Evolutionary conservation across 2,797 vertebrate species (phyloP), one percentile per base, ranked within the genome.

Genomic region (Vireo griseus): DNA sequence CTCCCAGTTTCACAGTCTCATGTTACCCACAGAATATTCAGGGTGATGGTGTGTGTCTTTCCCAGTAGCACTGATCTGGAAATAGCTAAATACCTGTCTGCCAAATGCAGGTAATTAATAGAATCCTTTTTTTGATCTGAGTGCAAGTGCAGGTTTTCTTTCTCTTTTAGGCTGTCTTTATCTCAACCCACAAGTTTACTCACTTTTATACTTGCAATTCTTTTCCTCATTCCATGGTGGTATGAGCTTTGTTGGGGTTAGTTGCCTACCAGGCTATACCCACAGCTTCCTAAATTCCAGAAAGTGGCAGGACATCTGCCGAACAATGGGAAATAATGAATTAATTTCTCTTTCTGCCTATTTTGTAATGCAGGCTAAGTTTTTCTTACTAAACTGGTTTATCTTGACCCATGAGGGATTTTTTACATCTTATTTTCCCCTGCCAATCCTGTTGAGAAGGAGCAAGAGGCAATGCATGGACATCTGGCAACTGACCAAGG

Each of bases 391-490:
- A n/a, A 54, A 54, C 3, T 72, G 3, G 2, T 65, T 78, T 62
- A 17, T 51, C 19, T 39, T 12, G 3, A 77, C 10, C 19, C 12
- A 7, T 28, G 13, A 58, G 16, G 21, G 21, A 2, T 21, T 35
- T 83, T 69, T 66, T 74, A 7, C 9, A 44, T 51, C 16, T 47
- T 40, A 37, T 79, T 91, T 83, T 62, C 13, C 33, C 13, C 11
- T 59, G 10, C 8, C 13, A 4, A 4, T 67, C 17, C 18, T 40
- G 5, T 59, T 76, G 61, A 69, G 21, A 7, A 51, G 16, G 35
- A 61, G 2, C 2, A 2, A 89, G 11, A 29, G 1, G 0, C 0
- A 48, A 28, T 74, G 7, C 18, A 15, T 4, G 9, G 26, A 11
- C 16, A 71, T 55, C 48, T 55, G 40, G 29, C 19, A 71, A 39